Percentiles rank a stretch among this genome's conserved stretches.
phyloP scores from a whole-genome alignment of 2,888 invertebrate genomes.

The Chaetogeoica ovagalla region DNA sequence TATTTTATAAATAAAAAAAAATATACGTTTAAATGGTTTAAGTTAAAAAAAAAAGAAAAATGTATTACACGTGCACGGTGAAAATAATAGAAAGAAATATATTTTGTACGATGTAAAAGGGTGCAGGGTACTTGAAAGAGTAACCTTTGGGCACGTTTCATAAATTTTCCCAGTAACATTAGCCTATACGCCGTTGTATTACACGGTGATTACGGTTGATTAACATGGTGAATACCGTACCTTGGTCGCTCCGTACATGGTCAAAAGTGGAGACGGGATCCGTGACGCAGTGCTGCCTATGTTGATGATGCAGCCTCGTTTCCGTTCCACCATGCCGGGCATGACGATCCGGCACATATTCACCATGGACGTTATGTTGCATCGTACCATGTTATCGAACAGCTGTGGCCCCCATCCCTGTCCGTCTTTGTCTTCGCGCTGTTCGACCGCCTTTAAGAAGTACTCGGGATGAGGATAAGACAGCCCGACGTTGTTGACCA shows the following conservation, averaged over 20 bases:
- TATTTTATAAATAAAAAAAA: too few species aligned
- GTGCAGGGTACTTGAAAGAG: too few species aligned
- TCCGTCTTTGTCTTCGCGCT: constrained; percentile 55
- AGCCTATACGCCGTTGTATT: too few species aligned
- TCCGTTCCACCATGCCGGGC: constrained; percentile 80
- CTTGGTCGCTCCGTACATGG: constrained; percentile 83
- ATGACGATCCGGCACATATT: constrained; percentile 83
- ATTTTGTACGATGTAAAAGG: too few species aligned
- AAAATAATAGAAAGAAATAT: too few species aligned
- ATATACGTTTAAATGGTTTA: too few species aligned
- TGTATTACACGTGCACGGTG: too few species aligned
- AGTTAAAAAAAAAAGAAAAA: too few species aligned
- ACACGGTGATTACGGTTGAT: too few species aligned
- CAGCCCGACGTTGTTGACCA: constrained; percentile 92
- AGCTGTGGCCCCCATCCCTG: constrained; percentile 3
- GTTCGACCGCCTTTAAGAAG: constrained; percentile 67
- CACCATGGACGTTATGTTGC: constrained; percentile 78
- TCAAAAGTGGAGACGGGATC: constrained; percentile 79
- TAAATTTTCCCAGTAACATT: too few species aligned
- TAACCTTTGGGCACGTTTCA: too few species aligned
- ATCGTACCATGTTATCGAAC: constrained; percentile 71
- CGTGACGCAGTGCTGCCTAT: constrained; percentile 81
- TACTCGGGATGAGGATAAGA: constrained; percentile 83
- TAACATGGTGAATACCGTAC: too few species aligned
- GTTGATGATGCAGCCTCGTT: constrained; percentile 85